Conservation (phyloP, 2,797 vertebrate species). For the Enteromius radiatus region DNA sequence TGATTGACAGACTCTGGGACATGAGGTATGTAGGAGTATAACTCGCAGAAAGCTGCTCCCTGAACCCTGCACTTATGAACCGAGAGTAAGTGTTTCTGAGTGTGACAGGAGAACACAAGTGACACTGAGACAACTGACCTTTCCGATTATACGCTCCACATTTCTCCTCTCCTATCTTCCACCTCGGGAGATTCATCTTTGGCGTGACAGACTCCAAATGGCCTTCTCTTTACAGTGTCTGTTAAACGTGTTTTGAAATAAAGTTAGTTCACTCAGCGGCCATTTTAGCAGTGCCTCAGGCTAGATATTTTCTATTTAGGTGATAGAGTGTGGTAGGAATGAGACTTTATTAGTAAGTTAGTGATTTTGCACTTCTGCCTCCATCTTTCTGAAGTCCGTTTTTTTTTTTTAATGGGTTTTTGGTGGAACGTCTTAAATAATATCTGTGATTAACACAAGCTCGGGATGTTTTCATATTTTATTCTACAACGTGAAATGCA, state of each 20-base stretch:
- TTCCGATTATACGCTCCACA: constrained; percentile 40
- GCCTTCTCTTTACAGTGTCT: background rate
- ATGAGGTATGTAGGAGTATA: constrained; percentile 36
- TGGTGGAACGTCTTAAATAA: background rate
- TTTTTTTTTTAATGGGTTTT: background rate
- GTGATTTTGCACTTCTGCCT: background rate
- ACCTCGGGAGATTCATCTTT: background rate
- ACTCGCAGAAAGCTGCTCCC: constrained; percentile 21
- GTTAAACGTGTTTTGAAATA: background rate
- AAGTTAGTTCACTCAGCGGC: background rate
- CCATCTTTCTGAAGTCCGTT: too few species aligned
- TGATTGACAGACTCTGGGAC: constrained; percentile 48
- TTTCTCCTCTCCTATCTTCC: constrained; percentile 23
- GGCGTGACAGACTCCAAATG: background rate
- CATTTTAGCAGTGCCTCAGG: background rate
- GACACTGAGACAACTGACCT: constrained; percentile 56
- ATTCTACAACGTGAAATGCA: background rate
- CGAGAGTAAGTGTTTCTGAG: constrained; percentile 49
- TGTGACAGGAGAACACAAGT: constrained; percentile 34
- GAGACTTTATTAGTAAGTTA: background rate
- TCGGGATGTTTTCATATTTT: background rate
- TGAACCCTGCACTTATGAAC: constrained; percentile 38
- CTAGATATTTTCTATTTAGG: background rate
- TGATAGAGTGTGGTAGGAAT: background rate
- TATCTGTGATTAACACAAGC: background rate